Percentiles rank a stretch among this genome's conserved stretches.
Conservation (phyloP, 2,797 vertebrate species). For the Melanotaenia nigrans region DNA sequence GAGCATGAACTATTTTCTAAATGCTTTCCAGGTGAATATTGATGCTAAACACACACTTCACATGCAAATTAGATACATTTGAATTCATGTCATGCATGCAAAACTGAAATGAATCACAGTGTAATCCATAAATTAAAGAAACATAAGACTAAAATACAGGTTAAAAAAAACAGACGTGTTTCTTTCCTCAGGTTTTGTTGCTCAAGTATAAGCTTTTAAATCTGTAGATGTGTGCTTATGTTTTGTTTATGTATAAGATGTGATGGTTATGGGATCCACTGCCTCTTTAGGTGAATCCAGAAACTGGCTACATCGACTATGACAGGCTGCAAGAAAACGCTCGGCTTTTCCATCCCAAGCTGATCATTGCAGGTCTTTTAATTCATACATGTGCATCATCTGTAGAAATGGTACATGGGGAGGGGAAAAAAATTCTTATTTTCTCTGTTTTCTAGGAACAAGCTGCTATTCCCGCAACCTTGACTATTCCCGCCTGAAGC, state of each 20-base stretch:
- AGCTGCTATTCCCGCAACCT: conserved; percentile 97
- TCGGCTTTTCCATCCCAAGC: conserved; percentile 91
- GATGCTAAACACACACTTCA: not conserved
- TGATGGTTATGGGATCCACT: not conserved
- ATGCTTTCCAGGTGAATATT: not conserved
- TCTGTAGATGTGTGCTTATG: not conserved
- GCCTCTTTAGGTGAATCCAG: conserved; percentile 87
- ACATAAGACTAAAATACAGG: not conserved
- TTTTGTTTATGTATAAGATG: no score
- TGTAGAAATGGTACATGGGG: not conserved
- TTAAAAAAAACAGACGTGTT: no score
- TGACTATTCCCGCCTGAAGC: conserved; percentile 90
- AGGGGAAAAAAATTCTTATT: no score
- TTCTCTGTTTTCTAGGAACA: conserved; percentile 78
- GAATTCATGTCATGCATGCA: not conserved
- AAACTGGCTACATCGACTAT: conserved; percentile 94
- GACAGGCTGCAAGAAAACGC: conserved; percentile 91
- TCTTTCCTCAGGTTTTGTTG: no score
- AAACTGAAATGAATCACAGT: not conserved
- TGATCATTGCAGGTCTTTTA: conserved; percentile 92
- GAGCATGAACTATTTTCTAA: not conserved
- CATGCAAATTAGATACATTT: not conserved
- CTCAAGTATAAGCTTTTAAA: not conserved
- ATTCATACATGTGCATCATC: not conserved
- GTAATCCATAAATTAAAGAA: not conserved